Evolutionary conservation across 2,888 invertebrate species (phyloP).

Genomic region (Panorpa germanica): DNA sequence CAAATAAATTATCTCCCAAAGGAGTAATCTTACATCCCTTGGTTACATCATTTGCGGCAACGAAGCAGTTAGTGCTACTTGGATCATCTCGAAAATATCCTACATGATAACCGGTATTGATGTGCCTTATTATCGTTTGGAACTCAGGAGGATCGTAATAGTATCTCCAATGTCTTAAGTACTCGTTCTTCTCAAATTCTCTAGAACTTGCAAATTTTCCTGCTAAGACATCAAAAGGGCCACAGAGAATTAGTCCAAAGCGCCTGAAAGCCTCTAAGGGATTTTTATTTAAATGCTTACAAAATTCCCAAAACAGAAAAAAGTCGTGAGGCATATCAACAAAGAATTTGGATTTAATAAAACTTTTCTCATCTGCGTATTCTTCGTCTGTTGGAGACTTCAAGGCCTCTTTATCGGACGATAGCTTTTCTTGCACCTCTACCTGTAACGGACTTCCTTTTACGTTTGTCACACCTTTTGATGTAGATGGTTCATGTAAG

Average conservation of each 20-base stretch:
- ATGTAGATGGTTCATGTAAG: no score
- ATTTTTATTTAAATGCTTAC: slow-evolving; percentile 30
- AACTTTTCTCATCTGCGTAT: no score
- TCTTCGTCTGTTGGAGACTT: no score
- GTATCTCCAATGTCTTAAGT: slow-evolving; percentile 74
- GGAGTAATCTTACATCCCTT: slow-evolving; percentile 49
- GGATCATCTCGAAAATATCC: slow-evolving; percentile 83
- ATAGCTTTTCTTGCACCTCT: no score
- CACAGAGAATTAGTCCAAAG: slow-evolving; percentile 56
- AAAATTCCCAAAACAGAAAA: slow-evolving; percentile 65
- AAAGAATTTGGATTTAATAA: slow-evolving; percentile 55
- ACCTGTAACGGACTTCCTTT: no score
- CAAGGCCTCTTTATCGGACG: no score
- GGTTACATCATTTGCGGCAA: slow-evolving; percentile 55
- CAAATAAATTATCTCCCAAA: slow-evolving; percentile 63
- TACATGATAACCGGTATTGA: slow-evolving; percentile 56
- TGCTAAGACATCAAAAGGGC: slow-evolving; percentile 69
- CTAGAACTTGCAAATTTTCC: slow-evolving; percentile 33
- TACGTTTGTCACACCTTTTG: no score
- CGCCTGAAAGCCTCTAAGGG: slow-evolving; percentile 42
- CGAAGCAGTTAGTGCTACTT: slow-evolving; percentile 51
- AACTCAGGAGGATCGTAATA: slow-evolving; percentile 91
- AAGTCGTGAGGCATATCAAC: slow-evolving; percentile 84
- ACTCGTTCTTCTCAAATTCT: slow-evolving; percentile 36
- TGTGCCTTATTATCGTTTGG: slow-evolving; percentile 53